Base-by-base conservation (phyloP, 1,140 invertebrate genomes). In the Steinernema feltiae region DNA sequence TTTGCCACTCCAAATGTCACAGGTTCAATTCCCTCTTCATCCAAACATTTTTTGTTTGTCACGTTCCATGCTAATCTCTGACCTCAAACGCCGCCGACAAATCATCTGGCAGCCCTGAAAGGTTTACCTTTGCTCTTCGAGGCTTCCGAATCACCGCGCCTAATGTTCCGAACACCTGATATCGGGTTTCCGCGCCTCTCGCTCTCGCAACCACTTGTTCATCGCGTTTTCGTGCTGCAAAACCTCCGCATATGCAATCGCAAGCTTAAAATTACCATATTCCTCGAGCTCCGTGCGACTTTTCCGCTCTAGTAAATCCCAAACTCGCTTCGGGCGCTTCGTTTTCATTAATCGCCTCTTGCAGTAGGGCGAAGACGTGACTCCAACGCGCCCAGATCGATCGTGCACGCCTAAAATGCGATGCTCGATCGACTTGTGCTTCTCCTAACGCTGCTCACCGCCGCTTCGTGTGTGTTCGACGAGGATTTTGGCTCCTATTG, bases 381-480 rank as follows among this genome's bases (percentile, higher is more conserved):
- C 3, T 27, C 53, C 24, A 3, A 3, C 24, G 53, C 3, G 12
- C 24, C 15, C 7, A 12, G 15, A 21, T 27, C 12, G 53, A 63
- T 63, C 53, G 53, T 3, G 12, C 53, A 27, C 12, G 53, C 12
- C 53, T 63, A 63, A 63, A 27, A 63, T 63, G 53, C 53, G 53
- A 63, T 63, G 53, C 53, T 63, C 53, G 53, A 63, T 63, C 53
- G 53, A 15, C 2, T 63, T 27, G 53, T 63, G 53, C 53, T n/a
- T n/a, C n/a, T 63, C 53, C 15, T 63, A 63, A 63, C 53, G 53
- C 7, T 63, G 7, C 24, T 41, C 7, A 41, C 53, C 53, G 53
- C 24, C 53, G 53, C 53, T 21, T 7, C 53, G 3, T 7, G 7
- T 21, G 53, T 63, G 7, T 63, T 63, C 53, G 53, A 63, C 53